Conservation (phyloP, 2,113 vertebrate species). For the Anhinga anhinga region DNA sequence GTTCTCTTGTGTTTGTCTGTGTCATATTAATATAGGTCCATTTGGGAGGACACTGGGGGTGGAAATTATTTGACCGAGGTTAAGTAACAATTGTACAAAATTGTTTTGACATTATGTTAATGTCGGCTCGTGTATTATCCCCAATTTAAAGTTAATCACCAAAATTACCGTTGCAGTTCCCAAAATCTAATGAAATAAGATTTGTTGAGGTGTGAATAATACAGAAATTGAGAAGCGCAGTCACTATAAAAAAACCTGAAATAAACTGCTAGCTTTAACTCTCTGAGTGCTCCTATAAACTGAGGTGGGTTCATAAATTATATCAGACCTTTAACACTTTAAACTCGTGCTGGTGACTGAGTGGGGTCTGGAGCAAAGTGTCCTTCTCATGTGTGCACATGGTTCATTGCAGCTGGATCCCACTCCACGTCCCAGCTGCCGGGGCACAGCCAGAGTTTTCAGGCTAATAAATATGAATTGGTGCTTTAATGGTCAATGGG, state of each 20-base stretch:
- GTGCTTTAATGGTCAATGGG: background rate
- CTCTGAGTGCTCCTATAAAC: background rate
- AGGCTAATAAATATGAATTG: background rate
- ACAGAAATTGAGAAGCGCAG: slow-evolving; percentile 1
- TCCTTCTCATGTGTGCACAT: accelerated
- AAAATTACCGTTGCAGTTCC: slow-evolving; percentile 66
- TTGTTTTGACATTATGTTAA: slow-evolving; percentile 78
- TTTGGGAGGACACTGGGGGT: background rate
- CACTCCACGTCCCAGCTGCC: accelerated
- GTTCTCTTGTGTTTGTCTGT: slow-evolving; percentile 27
- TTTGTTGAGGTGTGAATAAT: slow-evolving; percentile 72
- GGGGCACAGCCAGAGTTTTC: background rate
- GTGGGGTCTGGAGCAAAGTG: background rate
- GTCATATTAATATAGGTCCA: slow-evolving; percentile 58
- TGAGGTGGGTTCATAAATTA: background rate
- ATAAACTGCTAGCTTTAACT: slow-evolving; percentile 18
- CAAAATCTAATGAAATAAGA: slow-evolving; percentile 70
- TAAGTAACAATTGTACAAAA: slow-evolving; percentile 73
- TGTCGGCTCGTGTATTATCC: slow-evolving; percentile 61
- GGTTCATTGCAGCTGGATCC: background rate
- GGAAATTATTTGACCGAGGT: slow-evolving; percentile 58
- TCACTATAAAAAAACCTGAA: background rate
- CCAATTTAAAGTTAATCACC: slow-evolving; percentile 76
- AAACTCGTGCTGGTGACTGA: background rate
- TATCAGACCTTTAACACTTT: background rate